phyloP scores from a whole-genome alignment of 1,140 invertebrate species.

The Aporrectodea caliginosa region DNA sequence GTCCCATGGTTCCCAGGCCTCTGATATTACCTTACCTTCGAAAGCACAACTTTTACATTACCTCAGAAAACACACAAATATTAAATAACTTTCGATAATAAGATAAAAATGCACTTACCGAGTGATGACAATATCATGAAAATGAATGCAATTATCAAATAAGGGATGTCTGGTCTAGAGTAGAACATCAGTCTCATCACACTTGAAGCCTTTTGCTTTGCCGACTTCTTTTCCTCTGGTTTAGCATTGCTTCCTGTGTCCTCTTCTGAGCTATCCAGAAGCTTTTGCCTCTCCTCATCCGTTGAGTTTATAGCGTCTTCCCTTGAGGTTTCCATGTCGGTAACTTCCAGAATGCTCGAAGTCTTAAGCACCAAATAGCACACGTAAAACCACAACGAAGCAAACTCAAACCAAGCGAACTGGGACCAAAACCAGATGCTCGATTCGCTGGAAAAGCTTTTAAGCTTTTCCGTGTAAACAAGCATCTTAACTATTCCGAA shows the following conservation, averaged over 20 bases:
- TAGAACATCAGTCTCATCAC: constrained; percentile 1
- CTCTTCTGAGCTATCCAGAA: not conserved
- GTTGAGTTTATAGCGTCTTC: not conserved
- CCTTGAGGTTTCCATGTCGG: not conserved
- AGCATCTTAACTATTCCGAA: constrained; percentile 20
- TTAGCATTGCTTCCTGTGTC: not conserved
- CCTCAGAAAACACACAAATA: too few relatives aligned
- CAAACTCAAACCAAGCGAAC: constrained; percentile 16
- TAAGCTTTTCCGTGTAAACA: not conserved
- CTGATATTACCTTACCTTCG: too few relatives aligned
- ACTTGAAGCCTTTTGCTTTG: constrained; percentile 1
- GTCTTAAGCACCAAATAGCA: not conserved
- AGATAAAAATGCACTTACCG: constrained; percentile 11
- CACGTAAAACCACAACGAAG: constrained; percentile 3
- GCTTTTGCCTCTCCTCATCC: not conserved
- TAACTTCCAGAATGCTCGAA: not conserved
- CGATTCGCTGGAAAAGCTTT: not conserved
- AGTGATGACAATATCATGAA: constrained; percentile 17
- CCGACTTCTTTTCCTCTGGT: not conserved
- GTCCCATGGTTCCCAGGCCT: too few relatives aligned
- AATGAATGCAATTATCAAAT: not conserved
- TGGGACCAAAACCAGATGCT: constrained; percentile 16
- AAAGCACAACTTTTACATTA: too few relatives aligned
- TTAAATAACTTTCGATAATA: too few relatives aligned
- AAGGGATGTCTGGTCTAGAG: constrained; percentile 13